A percentile compares a stretch with the other conserved stretches of the same genome.
These are phyloP conservation scores for Euplagia quadripunctaria DNA, from an alignment of 2,888 invertebrate species.

Conservation along the genomic window DNA sequence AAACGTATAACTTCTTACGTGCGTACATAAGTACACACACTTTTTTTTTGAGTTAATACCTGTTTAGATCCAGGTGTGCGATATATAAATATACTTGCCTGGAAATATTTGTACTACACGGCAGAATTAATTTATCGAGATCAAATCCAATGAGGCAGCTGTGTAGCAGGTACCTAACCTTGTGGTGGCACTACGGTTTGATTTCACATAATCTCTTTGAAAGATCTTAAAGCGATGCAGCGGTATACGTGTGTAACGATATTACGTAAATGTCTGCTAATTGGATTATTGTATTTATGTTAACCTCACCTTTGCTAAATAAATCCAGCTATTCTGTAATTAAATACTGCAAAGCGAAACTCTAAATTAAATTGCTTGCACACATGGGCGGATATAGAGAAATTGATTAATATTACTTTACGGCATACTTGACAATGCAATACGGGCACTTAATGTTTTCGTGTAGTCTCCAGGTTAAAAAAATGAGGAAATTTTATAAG, in stretches of 20 bases:
- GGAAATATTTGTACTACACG: not conserved
- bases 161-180: not conserved
- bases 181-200: not conserved
- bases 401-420: too few species aligned
- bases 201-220: not conserved
- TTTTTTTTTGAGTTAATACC: too few species aligned
- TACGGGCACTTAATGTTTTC: too few species aligned
- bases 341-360: not conserved
- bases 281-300: not conserved
- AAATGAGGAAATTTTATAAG: too few species aligned
- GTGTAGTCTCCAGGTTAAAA: too few species aligned
- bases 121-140: not conserved
- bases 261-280: not conserved
- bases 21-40: too few species aligned
- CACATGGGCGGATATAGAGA: too few species aligned
- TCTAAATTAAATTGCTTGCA: not conserved
- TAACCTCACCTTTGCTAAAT: not conserved
- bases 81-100: too few species aligned
- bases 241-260: not conserved
- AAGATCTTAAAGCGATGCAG: not conserved
- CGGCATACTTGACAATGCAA: too few species aligned
- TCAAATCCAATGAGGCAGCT: not conserved
- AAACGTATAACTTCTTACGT: too few species aligned
- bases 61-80: too few species aligned
- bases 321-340: not conserved